Conservation (phyloP, 2,888 invertebrate genomes). For the Chrysolina haemoptera region DNA sequence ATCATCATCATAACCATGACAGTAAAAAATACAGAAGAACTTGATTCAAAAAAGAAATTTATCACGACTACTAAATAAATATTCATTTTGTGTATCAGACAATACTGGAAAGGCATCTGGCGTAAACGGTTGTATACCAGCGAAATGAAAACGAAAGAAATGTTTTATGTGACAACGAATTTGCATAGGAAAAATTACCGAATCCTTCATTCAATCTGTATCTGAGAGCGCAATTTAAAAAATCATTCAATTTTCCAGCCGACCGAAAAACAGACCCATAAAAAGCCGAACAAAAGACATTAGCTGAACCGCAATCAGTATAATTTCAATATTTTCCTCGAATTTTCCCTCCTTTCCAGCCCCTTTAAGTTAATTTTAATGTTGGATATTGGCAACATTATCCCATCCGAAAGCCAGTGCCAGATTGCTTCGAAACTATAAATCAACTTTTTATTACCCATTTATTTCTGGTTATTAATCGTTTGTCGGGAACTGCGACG, state of each 20-base stretch:
- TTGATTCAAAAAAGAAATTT: too few relatives aligned
- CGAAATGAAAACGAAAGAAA: constrained; percentile 15
- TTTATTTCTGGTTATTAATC: constrained; percentile 69
- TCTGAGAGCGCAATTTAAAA: constrained; percentile 58
- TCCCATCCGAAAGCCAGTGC: constrained; percentile 51
- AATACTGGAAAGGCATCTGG: too few relatives aligned
- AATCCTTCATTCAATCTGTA: constrained; percentile 51
- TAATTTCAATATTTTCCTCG: constrained; percentile 64
- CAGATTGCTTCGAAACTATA: constrained; percentile 65
- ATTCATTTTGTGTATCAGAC: too few relatives aligned
- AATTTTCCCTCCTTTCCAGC: constrained; percentile 51
- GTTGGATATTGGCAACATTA: constrained; percentile 64
- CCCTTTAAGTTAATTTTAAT: constrained; percentile 66
- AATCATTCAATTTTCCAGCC: constrained; percentile 64
- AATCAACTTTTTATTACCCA: constrained; percentile 70
- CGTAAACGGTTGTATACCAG: background rate
- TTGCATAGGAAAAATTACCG: constrained; percentile 38
- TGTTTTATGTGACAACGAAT: constrained; percentile 17
- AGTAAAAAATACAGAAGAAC: too few relatives aligned
- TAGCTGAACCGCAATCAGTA: constrained; percentile 58
- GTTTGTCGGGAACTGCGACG: constrained; percentile 65
- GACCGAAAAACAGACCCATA: constrained; percentile 60
- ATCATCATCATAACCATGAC: too few relatives aligned
- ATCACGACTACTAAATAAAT: too few relatives aligned
- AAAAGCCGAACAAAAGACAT: constrained; percentile 54